Evolutionary conservation across 2,113 vertebrate genomes (phyloP).

Genomic region (Melierax canorus): DNA sequence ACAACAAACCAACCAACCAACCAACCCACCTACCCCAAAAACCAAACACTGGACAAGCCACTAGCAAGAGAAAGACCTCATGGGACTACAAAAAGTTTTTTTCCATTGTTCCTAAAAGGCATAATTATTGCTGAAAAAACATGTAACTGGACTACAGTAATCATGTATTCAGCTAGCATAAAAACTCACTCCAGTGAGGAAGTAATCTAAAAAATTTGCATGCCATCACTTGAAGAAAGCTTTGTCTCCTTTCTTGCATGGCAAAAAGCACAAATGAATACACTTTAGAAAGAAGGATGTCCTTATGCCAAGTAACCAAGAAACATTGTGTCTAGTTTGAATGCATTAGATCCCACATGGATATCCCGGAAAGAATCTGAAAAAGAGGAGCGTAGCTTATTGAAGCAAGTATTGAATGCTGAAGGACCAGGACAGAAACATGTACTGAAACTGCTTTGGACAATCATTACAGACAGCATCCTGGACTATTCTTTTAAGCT

Average conservation of each 20-base stretch:
- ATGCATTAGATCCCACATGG: background rate
- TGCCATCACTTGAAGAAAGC: background rate
- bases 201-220: background rate
- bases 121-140: background rate
- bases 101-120: background rate
- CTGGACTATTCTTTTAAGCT: background rate
- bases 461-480: background rate
- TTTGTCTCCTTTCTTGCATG: background rate
- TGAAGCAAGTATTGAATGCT: background rate
- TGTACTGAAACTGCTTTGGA: background rate
- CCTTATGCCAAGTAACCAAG: background rate
- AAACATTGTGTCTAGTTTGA: background rate
- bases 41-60: background rate
- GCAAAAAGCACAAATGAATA: background rate
- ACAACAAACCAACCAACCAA: background rate
- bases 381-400: background rate
- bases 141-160: background rate
- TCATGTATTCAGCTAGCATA: background rate
- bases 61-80: background rate
- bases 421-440: background rate
- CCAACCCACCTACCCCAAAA: background rate
- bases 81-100: background rate
- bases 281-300: background rate
- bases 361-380: background rate
- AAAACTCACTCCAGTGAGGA: background rate